phyloP scores from a whole-genome alignment of 2,797 vertebrate species.

The Myotis planiceps region DNA sequence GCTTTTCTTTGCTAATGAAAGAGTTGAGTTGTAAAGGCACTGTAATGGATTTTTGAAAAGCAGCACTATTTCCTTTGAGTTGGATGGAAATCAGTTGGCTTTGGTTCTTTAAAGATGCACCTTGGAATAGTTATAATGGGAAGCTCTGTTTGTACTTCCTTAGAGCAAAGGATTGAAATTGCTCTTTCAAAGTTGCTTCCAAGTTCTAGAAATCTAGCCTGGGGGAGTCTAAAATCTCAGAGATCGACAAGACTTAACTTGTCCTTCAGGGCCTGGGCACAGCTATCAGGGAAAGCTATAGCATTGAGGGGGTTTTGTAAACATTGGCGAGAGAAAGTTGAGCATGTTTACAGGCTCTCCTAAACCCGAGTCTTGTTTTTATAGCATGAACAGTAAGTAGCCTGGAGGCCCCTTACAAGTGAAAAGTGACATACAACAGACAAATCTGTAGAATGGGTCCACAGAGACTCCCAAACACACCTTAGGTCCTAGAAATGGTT shows the following conservation, averaged over 20 bases:
- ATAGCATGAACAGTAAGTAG: not conserved
- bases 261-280: not conserved
- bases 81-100: conserved; percentile 44
- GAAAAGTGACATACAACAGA: not conserved
- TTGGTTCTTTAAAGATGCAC: conserved; percentile 14
- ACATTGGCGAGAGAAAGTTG: not conserved
- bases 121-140: not conserved
- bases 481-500: not conserved
- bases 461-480: not conserved
- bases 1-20: conserved; percentile 1
- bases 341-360: not conserved
- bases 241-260: conserved; percentile 34
- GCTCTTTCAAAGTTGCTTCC: conserved; percentile 4
- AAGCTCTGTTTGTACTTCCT: conserved; percentile 41
- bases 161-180: conserved; percentile 36
- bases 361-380: not conserved
- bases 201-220: conserved; percentile 47
- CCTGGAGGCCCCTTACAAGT: not conserved
- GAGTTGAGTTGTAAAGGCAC: not conserved
- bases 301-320: not conserved
- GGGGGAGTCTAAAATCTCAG: conserved; percentile 30
- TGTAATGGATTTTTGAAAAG: conserved; percentile 37
- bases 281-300: not conserved
- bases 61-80: not conserved
- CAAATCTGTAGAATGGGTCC: not conserved